Percentiles rank a stretch among this genome's conserved stretches.
phyloP scores from a whole-genome alignment of 2,113 vertebrate genomes.

The Pantherophis guttatus region DNA sequence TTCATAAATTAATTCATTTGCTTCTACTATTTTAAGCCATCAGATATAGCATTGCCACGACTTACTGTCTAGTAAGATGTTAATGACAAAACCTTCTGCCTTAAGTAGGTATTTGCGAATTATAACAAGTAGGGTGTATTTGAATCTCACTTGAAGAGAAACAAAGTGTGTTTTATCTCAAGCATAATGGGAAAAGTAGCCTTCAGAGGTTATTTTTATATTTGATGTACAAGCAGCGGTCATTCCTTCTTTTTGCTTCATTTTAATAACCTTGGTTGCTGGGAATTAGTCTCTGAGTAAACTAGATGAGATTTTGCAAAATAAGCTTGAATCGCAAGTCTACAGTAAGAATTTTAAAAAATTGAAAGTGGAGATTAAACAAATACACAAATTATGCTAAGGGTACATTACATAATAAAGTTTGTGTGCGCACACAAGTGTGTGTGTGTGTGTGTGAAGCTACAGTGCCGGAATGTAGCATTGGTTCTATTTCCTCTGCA shows the following conservation, averaged over 20 bases:
- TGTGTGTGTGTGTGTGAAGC: background rate
- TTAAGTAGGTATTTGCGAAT: background rate
- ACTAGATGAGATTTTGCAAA: conserved; percentile 34
- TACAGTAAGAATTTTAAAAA: background rate
- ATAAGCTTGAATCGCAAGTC: conserved; percentile 37
- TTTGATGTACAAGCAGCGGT: conserved; percentile 1
- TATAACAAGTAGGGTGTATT: conserved; percentile 3
- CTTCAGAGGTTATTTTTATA: conserved; percentile 10
- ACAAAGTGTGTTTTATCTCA: conserved; percentile 5
- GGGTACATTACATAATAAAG: background rate
- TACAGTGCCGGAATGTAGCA: background rate
- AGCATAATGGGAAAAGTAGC: background rate
- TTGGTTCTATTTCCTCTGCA: background rate
- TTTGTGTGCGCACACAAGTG: no score
- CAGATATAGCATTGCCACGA: background rate
- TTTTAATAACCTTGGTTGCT: conserved; percentile 20
- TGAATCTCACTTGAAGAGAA: background rate
- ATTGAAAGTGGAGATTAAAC: conserved; percentile 36
- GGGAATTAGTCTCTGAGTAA: conserved; percentile 39
- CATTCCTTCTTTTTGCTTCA: conserved; percentile 33
- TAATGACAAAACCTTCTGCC: background rate
- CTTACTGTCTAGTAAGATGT: accelerated
- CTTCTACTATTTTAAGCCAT: background rate
- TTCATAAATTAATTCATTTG: background rate
- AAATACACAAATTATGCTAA: conserved; percentile 25